A percentile compares a stretch with the other conserved stretches of the same genome.
These are phyloP conservation scores for Phengaris alcon DNA, from an alignment of 2,888 invertebrate species.

Conservation along the genomic window DNA sequence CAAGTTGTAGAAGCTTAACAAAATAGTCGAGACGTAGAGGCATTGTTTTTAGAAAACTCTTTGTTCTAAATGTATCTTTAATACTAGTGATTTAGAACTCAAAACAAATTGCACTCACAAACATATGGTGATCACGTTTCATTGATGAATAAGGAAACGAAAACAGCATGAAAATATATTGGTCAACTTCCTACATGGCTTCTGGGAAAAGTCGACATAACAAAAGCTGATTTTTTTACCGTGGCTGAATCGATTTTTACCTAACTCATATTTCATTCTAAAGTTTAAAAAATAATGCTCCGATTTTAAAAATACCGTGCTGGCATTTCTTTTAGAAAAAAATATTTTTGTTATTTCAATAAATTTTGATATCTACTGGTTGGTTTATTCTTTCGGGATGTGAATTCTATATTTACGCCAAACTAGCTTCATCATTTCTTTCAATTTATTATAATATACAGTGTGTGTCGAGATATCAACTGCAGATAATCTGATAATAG, in stretches of 20 bases:
- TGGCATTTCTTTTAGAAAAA: not conserved
- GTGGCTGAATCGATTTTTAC: not conserved
- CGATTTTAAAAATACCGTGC: not conserved
- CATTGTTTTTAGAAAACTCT: not conserved
- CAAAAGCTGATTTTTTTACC: conserved; percentile 7
- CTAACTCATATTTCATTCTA: not conserved
- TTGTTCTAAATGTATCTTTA: not conserved
- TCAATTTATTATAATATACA: too few species aligned
- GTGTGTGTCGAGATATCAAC: too few species aligned
- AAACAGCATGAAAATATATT: conserved; percentile 28
- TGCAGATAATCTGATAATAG: too few species aligned
- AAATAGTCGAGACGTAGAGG: not conserved
- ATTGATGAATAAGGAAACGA: conserved; percentile 27
- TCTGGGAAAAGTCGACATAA: conserved; percentile 25
- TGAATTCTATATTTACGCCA: not conserved
- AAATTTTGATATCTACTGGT: not conserved
- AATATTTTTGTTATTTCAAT: not conserved
- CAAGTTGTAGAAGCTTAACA: not conserved
- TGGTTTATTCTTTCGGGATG: not conserved
- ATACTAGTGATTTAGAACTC: not conserved
- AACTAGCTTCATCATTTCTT: not conserved
- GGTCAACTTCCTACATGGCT: conserved; percentile 25
- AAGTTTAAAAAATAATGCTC: not conserved
- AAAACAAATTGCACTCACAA: not conserved
- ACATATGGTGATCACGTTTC: conserved; percentile 29